Evolutionary conservation across 2,113 vertebrate genomes (phyloP).

Genomic region (Peromyscus leucopus): DNA sequence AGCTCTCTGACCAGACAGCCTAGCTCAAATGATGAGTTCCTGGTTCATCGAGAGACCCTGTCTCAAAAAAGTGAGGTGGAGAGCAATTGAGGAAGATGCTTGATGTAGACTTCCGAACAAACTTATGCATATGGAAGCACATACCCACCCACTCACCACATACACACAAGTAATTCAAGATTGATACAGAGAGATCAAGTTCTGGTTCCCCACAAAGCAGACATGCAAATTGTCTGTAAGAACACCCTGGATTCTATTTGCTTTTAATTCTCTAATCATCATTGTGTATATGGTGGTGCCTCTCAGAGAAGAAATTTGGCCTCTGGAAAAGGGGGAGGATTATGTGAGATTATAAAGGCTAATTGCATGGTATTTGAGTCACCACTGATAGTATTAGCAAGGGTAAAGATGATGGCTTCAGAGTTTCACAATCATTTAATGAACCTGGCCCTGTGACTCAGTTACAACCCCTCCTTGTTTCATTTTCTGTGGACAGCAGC

Average conservation of each 20-base stretch:
- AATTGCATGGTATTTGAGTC: background rate
- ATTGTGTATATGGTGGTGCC: background rate
- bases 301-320: constrained; percentile 18
- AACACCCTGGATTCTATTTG: background rate
- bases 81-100: background rate
- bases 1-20: background rate
- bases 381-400: background rate
- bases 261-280: background rate
- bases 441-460: background rate
- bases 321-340: background rate
- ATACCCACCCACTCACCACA: background rate
- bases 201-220: background rate
- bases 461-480: background rate
- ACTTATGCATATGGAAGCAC: background rate
- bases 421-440: background rate
- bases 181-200: background rate
- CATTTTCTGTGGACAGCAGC: background rate
- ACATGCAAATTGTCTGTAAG: background rate
- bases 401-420: background rate
- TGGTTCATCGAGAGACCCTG: background rate
- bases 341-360: constrained; percentile 6
- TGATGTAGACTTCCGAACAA: background rate
- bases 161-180: background rate
- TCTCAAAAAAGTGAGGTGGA: background rate
- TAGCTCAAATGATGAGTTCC: background rate